Percentiles rank a stretch among this genome's conserved stretches.
phyloP scores from a whole-genome alignment of 2,113 vertebrate genomes.

The cat (Felis catus) region DNA sequence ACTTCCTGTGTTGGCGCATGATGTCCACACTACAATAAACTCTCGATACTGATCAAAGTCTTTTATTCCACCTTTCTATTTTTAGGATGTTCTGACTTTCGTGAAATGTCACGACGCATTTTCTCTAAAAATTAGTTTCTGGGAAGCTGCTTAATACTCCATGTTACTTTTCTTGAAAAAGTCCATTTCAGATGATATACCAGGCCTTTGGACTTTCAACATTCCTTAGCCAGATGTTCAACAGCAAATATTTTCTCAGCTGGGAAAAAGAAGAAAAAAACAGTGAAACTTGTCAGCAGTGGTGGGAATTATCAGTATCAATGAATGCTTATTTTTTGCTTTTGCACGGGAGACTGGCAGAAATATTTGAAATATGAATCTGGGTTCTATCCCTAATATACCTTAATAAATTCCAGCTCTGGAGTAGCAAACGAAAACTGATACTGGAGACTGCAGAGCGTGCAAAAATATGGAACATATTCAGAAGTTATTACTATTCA shows the following conservation, averaged over 20 bases:
- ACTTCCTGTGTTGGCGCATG: not conserved
- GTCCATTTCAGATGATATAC: constrained; percentile 69
- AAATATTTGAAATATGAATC: constrained; percentile 83
- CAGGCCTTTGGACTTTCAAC: constrained; percentile 52
- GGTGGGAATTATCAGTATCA: constrained; percentile 82
- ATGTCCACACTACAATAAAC: not conserved
- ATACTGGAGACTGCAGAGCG: constrained; percentile 46
- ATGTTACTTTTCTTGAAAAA: constrained; percentile 59
- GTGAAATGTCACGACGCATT: not conserved
- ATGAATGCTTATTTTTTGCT: constrained; percentile 80
- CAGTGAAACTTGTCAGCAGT: constrained; percentile 75
- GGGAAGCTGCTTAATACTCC: constrained; percentile 50
- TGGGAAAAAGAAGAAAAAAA: constrained; percentile 84
- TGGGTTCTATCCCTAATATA: constrained; percentile 77
- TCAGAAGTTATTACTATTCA: constrained; percentile 78
- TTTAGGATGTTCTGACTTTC: not conserved
- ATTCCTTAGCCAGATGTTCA: constrained; percentile 85
- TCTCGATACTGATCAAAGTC: not conserved
- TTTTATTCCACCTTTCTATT: not conserved
- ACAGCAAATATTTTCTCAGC: constrained; percentile 91
- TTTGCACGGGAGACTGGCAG: constrained; percentile 78
- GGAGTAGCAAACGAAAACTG: constrained; percentile 74
- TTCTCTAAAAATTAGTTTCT: not conserved
- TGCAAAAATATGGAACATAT: constrained; percentile 76
- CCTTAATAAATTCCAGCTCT: constrained; percentile 82